phyloP scores from a whole-genome alignment of 2,888 invertebrate genomes.

The Drosophila dives region DNA sequence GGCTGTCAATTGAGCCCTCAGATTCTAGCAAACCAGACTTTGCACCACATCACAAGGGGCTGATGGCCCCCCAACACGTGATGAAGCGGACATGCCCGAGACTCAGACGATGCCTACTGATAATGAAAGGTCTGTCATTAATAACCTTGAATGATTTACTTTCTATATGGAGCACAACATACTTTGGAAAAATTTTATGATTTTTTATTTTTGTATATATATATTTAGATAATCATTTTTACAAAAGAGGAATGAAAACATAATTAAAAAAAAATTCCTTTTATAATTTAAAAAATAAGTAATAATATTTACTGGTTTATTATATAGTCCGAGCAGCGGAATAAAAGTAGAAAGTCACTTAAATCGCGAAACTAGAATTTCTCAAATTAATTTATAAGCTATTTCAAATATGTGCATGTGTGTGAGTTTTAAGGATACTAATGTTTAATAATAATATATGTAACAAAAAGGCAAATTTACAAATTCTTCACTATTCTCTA shows the following conservation, averaged over 20 bases:
- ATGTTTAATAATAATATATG: not conserved
- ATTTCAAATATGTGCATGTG: not conserved
- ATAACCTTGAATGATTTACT: not conserved
- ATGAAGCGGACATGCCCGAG: not conserved
- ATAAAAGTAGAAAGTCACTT: not conserved
- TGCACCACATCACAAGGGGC: not conserved
- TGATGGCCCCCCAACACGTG: conserved; percentile 5
- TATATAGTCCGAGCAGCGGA: too few species aligned
- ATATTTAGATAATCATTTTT: not conserved
- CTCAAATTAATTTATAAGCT: not conserved
- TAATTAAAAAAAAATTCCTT: not conserved
- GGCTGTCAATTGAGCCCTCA: conserved; percentile 46
- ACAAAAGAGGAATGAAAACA: not conserved
- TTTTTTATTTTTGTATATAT: not conserved
- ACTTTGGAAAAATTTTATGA: not conserved
- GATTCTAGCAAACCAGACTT: conserved; percentile 33
- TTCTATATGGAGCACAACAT: not conserved
- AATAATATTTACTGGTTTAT: too few species aligned
- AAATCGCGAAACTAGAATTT: not conserved
- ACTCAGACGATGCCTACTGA: not conserved
- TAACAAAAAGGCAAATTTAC: not conserved
- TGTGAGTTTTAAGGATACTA: not conserved
- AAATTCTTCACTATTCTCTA: not conserved
- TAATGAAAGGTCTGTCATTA: not conserved
- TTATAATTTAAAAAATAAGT: not conserved